Base-by-base conservation (phyloP, 2,113 vertebrate species). In the Rhinopomastus cyanomelas region DNA sequence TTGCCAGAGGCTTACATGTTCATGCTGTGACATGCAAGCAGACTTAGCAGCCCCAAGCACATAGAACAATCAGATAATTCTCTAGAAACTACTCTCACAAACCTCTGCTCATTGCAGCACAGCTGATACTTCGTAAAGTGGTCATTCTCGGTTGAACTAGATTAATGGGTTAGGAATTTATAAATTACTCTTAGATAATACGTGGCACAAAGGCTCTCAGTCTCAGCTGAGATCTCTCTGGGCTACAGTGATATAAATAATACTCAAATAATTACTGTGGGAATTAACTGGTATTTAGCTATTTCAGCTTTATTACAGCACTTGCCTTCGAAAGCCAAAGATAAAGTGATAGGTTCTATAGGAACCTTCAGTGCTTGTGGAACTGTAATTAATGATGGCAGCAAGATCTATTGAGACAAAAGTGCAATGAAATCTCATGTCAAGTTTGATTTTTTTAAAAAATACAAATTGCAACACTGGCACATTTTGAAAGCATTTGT, bases 181-280 rank as follows among this genome's bases (percentile, higher is more conserved):
- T 86, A 88, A 60, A 44, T 61, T 75, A 60, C 18, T 75, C 39
- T 89, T 84, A 61, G 86, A 81, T 65, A 93, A 36, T 53, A 88
- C 84, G 37, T 73, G 73, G 57, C 52, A 88, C 69, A 87, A 55
- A 76, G 77, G 37, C 77, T 34, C 27, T 86, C 67, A 72, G 66
- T 90, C 66, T 86, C 42, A 66, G 42, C 20, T 88, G 60, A 84
- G 36, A 57, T 61, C 30, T 90, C 65, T 62, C 52, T 83, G 60
- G 17, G 56, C 79, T 90, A 79, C 81, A 85, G 59, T 79, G 67
- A 85, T 67, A 88, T 79, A 94, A 95, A 84, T 88, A 90, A 88
- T 81, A 79, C 46, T 90, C 82, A 57, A 78, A 81, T 81, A 93
- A 89, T 93, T 90, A 77, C 62, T 76, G 55, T 77, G 86, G 81